Evolutionary conservation across 2,888 invertebrate genomes (phyloP), one percentile per base, ranked within the genome.

Genomic region (Pollenia labialis): DNA sequence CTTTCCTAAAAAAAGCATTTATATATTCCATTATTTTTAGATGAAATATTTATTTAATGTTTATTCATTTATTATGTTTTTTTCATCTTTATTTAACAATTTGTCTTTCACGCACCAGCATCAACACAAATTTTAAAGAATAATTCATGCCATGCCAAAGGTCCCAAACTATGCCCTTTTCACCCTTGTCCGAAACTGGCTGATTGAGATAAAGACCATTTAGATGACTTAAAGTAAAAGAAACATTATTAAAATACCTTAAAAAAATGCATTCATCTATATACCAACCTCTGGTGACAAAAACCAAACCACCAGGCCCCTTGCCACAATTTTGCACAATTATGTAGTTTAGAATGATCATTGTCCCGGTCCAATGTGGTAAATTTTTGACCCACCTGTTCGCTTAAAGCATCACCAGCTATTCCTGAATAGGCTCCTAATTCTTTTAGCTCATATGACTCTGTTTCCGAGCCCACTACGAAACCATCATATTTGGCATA

Each of bases 401-500:
- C 48, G 7, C 48, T 46, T 40, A 86, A 58, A 1, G 82, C 32
- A 80, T 86, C 85, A 1, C 85, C 85, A 14, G 85, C 82, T 8
- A 68, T 72, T 3, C 85, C 85, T 11, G 60, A 48, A 23, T 86
- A 86, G 0, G 54, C 4, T 12, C 79, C 82, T 64, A 86, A 75
- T 11, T 46, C 14, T 46, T 79, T 82, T 10, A 86, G 32, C 12
- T 56, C 75, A 82, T 82, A 85, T 12, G n/a, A 54, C 4, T 82
- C 74, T 4, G 62, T 62, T 4, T 58, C 54, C 9, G 62, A 48
- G 6, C 69, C 85, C 74, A 86, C 50, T 4, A 80, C 56, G 23
- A 86, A 86, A 62, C 79, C 69, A 58, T 86, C 75, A 64, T 86
- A 86, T 69, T 80, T 86, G 14, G 85, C 82, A 80, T 86, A 82